Conservation (phyloP, 1,140 invertebrate genomes). For the Andrena cerasifolii region DNA sequence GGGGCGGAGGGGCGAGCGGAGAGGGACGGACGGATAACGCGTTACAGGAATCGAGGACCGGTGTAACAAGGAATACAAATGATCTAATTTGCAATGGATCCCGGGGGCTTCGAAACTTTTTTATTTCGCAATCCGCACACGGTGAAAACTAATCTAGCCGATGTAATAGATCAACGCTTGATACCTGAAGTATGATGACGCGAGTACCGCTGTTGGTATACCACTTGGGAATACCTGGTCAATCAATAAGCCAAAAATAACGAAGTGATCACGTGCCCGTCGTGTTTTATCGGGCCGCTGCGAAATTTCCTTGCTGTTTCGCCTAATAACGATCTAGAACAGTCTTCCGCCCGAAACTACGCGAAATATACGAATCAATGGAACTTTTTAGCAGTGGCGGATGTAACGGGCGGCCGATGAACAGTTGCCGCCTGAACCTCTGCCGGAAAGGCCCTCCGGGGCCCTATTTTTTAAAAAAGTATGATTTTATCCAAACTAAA, state of each 20-base stretch:
- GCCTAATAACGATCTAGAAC: neutral
- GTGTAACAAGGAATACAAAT: conserved; percentile 72
- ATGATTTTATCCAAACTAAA: no score
- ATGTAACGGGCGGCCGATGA: no score
- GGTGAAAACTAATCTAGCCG: conserved; percentile 75
- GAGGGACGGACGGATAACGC: conserved; percentile 8
- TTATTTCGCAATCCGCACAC: conserved; percentile 73
- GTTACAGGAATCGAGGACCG: conserved; percentile 50
- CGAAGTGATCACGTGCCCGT: conserved; percentile 17
- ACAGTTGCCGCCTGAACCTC: no score
- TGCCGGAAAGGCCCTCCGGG: no score
- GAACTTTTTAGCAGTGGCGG: neutral
- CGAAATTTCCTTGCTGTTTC: neutral
- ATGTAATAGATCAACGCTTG: conserved; percentile 76
- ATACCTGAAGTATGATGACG: conserved; percentile 71
- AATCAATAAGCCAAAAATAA: conserved; percentile 64
- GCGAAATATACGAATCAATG: neutral
- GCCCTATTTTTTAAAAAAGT: no score
- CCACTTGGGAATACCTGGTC: conserved; percentile 56
- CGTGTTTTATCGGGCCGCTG: conserved; percentile 10
- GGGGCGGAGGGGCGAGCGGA: neutral
- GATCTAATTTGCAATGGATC: conserved; percentile 78
- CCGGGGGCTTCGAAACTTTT: conserved; percentile 66
- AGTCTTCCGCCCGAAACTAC: neutral
- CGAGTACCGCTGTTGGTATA: conserved; percentile 43